Evolutionary conservation across 2,888 invertebrate species (phyloP).

Genomic region (Tetranychus piercei): DNA sequence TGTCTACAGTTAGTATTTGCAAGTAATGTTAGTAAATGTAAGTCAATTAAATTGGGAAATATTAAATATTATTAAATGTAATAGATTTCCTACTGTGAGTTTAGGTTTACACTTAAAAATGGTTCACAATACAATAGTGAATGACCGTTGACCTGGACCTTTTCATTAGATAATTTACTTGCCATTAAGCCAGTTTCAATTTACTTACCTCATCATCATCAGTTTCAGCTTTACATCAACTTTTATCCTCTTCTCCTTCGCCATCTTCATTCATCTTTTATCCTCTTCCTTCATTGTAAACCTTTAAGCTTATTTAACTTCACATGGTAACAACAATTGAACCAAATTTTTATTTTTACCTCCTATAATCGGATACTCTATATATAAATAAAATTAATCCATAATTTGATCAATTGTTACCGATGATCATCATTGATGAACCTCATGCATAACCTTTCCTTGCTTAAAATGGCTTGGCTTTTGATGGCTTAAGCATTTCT

Average conservation of each 20-base stretch:
- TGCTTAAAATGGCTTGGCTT: neutral
- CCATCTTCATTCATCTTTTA: neutral
- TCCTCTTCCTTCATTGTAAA: neutral
- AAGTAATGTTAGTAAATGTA: neutral
- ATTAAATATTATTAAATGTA: neutral
- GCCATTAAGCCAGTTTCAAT: neutral
- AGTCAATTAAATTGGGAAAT: neutral
- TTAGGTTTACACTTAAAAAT: neutral
- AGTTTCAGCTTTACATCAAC: neutral
- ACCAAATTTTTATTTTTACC: neutral
- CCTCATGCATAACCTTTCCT: neutral
- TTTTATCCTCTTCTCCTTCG: neutral
- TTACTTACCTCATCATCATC: neutral
- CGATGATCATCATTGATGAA: neutral
- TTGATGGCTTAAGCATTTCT: too few relatives aligned
- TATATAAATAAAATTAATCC: neutral
- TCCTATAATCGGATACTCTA: neutral
- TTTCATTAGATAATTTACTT: neutral
- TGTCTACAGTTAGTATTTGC: neutral
- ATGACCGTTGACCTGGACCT: neutral
- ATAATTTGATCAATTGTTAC: neutral
- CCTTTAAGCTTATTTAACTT: neutral
- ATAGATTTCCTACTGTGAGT: neutral
- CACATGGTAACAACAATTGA: neutral
- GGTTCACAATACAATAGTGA: neutral